Percentiles rank a stretch among this genome's conserved stretches.
Conservation (phyloP, 1,140 invertebrate species). For the Pachypeltis micranthus region DNA sequence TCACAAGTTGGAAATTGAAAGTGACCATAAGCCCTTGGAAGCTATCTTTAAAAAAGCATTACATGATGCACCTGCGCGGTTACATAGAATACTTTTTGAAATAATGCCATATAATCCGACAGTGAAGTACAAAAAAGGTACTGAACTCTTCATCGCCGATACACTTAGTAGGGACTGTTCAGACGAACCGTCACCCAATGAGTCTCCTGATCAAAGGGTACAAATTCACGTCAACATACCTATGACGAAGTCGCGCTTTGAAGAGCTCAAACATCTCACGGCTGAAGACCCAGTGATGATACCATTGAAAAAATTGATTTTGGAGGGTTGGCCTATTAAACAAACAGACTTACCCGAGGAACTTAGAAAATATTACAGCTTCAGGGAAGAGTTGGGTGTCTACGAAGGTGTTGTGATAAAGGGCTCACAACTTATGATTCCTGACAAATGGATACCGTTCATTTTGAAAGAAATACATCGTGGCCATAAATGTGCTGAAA, state of each 20-base stretch:
- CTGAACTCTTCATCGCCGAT: slow-evolving; percentile 4
- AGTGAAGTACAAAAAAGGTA: slow-evolving; percentile 8
- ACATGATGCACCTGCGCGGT: slow-evolving; percentile 27
- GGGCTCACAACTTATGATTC: too few relatives aligned
- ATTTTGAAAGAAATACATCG: too few relatives aligned
- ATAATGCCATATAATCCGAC: too few relatives aligned
- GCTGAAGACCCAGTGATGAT: too few relatives aligned
- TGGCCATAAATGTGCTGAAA: too few relatives aligned
- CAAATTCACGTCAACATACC: too few relatives aligned
- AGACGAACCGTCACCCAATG: neutral
- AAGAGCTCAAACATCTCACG: too few relatives aligned
- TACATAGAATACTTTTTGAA: slow-evolving; percentile 30
- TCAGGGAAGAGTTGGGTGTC: slow-evolving; percentile 11
- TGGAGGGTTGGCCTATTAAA: too few relatives aligned
- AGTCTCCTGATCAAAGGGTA: neutral
- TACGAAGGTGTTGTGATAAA: slow-evolving; percentile 15
- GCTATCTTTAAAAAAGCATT: slow-evolving; percentile 31
- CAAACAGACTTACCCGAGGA: neutral
- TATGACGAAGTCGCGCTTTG: too few relatives aligned
- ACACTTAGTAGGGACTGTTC: neutral
- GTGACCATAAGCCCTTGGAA: slow-evolving; percentile 32
- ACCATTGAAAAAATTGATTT: too few relatives aligned
- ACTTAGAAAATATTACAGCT: slow-evolving; percentile 14
- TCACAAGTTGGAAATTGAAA: slow-evolving; percentile 30
- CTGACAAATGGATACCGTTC: too few relatives aligned